Percentiles rank a stretch among this genome's conserved stretches.
Evolutionary conservation across 2,888 invertebrate species (phyloP).

Genomic region (Pristionchus mayeri): DNA sequence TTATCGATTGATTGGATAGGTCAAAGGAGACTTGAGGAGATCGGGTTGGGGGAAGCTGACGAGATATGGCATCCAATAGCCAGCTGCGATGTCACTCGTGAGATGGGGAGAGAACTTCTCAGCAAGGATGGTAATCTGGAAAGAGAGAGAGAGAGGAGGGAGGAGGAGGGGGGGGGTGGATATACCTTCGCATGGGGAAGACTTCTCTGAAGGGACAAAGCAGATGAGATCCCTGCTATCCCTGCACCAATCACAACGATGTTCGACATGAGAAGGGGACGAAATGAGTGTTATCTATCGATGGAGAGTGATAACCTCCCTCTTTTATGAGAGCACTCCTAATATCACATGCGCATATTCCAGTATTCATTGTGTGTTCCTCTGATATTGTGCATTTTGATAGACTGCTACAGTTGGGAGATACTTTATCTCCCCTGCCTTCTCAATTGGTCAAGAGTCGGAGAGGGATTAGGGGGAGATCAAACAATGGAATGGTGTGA

Average conservation of each 20-base stretch:
- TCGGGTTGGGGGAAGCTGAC: not conserved
- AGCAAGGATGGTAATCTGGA: conserved; percentile 74
- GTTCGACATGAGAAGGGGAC: not conserved
- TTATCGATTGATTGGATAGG: not conserved
- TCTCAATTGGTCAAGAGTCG: not conserved
- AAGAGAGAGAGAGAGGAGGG: not conserved
- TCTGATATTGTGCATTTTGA: not conserved
- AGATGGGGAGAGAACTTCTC: conserved; percentile 74
- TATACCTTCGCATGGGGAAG: conserved; percentile 52
- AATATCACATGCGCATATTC: not conserved
- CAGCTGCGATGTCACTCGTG: conserved; percentile 76
- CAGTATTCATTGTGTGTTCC: too few species aligned
- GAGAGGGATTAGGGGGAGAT: conserved; percentile 23
- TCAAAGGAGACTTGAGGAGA: conserved; percentile 3
- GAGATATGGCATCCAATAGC: conserved; percentile 74
- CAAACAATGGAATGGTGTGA: conserved; percentile 48
- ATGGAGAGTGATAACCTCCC: not conserved
- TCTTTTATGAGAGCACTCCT: not conserved
- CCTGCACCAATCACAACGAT: conserved; percentile 62
- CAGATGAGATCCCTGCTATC: conserved; percentile 62
- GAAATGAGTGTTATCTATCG: conserved; percentile 17
- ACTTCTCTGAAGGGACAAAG: conserved; percentile 57
- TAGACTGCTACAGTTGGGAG: not conserved
- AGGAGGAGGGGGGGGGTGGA: not conserved
- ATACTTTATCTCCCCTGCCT: conserved; percentile 24